Evolutionary conservation across 1,140 invertebrate genomes (phyloP).

Genomic region (Pygmarrhopalites habei): DNA sequence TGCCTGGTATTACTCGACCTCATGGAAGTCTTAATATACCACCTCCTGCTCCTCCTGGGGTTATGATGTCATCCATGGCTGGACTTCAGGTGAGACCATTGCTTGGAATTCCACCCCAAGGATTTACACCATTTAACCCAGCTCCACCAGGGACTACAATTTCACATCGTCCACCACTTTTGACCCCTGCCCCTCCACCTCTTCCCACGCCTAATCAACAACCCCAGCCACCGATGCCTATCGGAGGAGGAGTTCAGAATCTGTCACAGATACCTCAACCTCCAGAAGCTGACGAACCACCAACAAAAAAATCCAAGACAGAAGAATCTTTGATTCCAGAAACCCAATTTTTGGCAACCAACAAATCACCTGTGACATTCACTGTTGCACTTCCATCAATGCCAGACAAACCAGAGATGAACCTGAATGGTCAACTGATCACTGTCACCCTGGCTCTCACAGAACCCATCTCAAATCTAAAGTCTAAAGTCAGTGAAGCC

Average conservation of each 20-base stretch:
- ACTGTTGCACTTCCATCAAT: slow-evolving; percentile 69
- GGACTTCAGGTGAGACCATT: slow-evolving; percentile 24
- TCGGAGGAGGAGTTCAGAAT: too few species aligned
- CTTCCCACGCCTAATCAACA: slow-evolving; percentile 10
- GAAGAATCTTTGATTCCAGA: slow-evolving; percentile 91
- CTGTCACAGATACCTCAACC: slow-evolving; percentile 14
- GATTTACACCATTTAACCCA: slow-evolving; percentile 23
- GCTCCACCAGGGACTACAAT: slow-evolving; percentile 29
- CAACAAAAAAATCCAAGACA: slow-evolving; percentile 73
- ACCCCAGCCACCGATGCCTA: slow-evolving; percentile 34
- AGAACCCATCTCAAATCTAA: slow-evolving; percentile 76
- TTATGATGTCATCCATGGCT: slow-evolving; percentile 26
- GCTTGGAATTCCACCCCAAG: slow-evolving; percentile 23
- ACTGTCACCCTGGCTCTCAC: slow-evolving; percentile 68
- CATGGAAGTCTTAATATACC: slow-evolving; percentile 14
- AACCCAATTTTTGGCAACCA: slow-evolving; percentile 64
- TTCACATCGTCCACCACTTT: slow-evolving; percentile 22
- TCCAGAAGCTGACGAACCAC: slow-evolving; percentile 65
- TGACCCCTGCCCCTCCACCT: slow-evolving; percentile 19
- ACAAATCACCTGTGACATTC: slow-evolving; percentile 63
- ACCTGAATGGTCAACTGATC: slow-evolving; percentile 85
- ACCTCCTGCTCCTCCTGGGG: slow-evolving; percentile 21
- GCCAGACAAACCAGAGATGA: slow-evolving; percentile 90
- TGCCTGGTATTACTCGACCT: slow-evolving; percentile 39
- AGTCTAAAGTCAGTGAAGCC: slow-evolving; percentile 79